phyloP scores from a whole-genome alignment of 2,888 invertebrate species.

The Drosophila melanosoma region DNA sequence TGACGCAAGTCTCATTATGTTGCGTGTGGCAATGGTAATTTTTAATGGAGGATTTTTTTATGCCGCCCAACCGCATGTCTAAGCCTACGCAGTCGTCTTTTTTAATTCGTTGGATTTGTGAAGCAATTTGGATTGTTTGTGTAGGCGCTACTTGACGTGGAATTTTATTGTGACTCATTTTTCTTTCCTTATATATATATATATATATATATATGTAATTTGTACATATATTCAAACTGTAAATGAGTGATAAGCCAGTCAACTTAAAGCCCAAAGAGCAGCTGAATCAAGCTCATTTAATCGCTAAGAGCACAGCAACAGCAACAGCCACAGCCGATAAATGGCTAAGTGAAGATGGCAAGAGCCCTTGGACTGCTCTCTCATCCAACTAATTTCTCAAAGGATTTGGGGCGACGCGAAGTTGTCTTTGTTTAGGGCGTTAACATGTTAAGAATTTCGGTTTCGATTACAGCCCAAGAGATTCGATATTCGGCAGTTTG shows the following conservation, averaged over 20 bases:
- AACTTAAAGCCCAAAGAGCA: slow-evolving; percentile 19
- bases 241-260: slow-evolving; percentile 3
- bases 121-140: slow-evolving; percentile 59
- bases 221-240: slow-evolving; percentile 6
- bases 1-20: slow-evolving; percentile 56
- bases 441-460: slow-evolving; percentile 54
- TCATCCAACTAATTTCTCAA: slow-evolving; percentile 69
- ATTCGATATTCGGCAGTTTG: slow-evolving; percentile 1
- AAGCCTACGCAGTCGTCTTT: slow-evolving; percentile 1
- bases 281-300: slow-evolving; percentile 29
- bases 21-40: slow-evolving; percentile 50
- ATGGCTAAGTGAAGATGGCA: slow-evolving; percentile 39
- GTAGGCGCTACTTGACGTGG: slow-evolving; percentile 28
- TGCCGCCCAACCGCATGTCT: slow-evolving; percentile 7
- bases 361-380: slow-evolving; percentile 10
- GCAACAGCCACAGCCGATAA: slow-evolving; percentile 18
- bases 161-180: slow-evolving; percentile 28
- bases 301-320: not conserved
- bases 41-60: slow-evolving; percentile 41
- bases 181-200: slow-evolving; percentile 4
- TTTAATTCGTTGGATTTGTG: slow-evolving; percentile 56
- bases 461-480: slow-evolving; percentile 50
- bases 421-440: slow-evolving; percentile 46
- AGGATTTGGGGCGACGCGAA: slow-evolving; percentile 64
- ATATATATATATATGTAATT: not conserved